phyloP scores from a whole-genome alignment of 2,888 invertebrate species.

The Drosophila birchii region DNA sequence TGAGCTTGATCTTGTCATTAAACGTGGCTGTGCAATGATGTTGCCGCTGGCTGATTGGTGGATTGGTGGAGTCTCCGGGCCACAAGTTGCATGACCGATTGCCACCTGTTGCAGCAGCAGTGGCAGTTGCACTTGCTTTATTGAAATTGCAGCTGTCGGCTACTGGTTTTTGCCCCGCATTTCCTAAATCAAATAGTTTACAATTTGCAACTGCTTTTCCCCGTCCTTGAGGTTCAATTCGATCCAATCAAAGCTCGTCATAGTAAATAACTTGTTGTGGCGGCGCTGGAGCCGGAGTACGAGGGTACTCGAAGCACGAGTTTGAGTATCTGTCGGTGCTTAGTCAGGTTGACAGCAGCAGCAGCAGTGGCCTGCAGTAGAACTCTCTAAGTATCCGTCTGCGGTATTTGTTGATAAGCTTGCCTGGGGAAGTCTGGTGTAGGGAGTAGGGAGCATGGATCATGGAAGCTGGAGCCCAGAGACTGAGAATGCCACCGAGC shows the following conservation, averaged over 20 bases:
- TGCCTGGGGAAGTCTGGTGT: conserved; percentile 23
- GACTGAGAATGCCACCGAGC: conserved; percentile 2
- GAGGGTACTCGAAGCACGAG: conserved; percentile 10
- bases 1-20: conserved; percentile 83
- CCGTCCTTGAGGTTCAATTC: conserved; percentile 74
- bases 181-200: conserved; percentile 78
- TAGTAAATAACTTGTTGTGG: conserved; percentile 83
- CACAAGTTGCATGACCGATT: conserved; percentile 71
- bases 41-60: conserved; percentile 45
- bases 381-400: conserved; percentile 74
- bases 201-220: conserved; percentile 71
- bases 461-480: conserved; percentile 12
- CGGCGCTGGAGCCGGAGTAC: conserved; percentile 60
- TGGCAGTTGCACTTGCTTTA: conserved; percentile 32
- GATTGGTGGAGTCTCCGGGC: conserved; percentile 40
- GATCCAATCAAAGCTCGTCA: conserved; percentile 55
- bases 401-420: conserved; percentile 80
- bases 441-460: conserved; percentile 23
- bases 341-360: conserved; percentile 62
- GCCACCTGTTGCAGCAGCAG: conserved; percentile 56
- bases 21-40: conserved; percentile 72
- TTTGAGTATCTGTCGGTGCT: conserved; percentile 46
- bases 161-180: conserved; percentile 64
- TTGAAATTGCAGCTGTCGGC: conserved; percentile 53
- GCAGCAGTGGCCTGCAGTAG: conserved; percentile 4